Conservation (phyloP, 2,797 vertebrate genomes). For the Lagocephalus sceleratus region DNA sequence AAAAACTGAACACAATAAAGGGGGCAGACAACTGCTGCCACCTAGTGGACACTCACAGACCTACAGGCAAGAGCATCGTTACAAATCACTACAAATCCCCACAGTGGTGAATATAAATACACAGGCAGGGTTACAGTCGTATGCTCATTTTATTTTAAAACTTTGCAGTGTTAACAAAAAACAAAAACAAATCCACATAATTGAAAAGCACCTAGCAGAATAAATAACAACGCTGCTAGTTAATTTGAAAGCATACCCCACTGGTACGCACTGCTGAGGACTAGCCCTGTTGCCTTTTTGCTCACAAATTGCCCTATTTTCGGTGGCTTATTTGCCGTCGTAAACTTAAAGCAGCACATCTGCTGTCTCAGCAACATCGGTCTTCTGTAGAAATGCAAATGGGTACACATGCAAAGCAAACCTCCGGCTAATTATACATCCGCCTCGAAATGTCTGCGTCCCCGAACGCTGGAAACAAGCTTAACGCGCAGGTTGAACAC, state of each 20-base stretch:
- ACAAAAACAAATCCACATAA: constrained; percentile 49
- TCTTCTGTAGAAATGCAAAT: constrained; percentile 78
- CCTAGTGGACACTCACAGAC: constrained; percentile 65
- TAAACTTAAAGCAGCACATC: constrained; percentile 61
- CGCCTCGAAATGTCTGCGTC: constrained; percentile 66
- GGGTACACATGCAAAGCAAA: constrained; percentile 77
- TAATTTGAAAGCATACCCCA: constrained; percentile 58
- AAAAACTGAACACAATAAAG: neutral
- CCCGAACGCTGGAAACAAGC: constrained; percentile 65
- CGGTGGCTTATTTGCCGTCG: constrained; percentile 66
- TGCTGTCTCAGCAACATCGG: constrained; percentile 77
- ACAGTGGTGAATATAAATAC: constrained; percentile 36
- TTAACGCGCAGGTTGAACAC: constrained; percentile 56
- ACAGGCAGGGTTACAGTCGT: constrained; percentile 37
- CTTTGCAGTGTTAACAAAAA: constrained; percentile 72
- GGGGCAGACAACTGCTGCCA: constrained; percentile 62
- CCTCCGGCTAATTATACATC: constrained; percentile 74
- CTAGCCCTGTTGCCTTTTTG: constrained; percentile 73
- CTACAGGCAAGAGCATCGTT: constrained; percentile 16
- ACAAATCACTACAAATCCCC: constrained; percentile 48
- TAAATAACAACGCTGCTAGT: constrained; percentile 65
- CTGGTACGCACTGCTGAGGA: constrained; percentile 61
- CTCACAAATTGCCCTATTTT: constrained; percentile 83
- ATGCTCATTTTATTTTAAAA: constrained; percentile 66
- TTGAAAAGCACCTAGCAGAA: constrained; percentile 60